A percentile compares a stretch with the other conserved stretches of the same genome.
Evolutionary conservation across 2,113 vertebrate genomes (phyloP).

Genomic region (Mandrillus leucophaeus): DNA sequence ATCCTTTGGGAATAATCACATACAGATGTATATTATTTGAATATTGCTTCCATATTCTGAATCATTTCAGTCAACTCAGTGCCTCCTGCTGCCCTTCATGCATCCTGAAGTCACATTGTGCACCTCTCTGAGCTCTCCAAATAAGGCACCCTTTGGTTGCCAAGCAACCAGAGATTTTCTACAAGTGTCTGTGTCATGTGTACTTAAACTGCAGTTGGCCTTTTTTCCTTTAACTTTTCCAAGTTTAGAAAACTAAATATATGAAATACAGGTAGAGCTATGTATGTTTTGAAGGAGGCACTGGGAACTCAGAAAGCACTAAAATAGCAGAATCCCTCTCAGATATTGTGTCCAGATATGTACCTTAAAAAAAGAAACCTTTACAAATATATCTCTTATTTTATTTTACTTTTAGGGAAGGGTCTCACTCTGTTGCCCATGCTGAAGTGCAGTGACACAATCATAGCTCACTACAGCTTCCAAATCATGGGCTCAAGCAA

Average conservation of each 20-base stretch:
- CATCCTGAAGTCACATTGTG: constrained; percentile 42
- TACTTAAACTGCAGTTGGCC: constrained; percentile 64
- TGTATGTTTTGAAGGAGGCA: neutral
- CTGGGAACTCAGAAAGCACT: neutral
- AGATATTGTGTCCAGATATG: neutral
- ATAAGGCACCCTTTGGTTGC: constrained; percentile 68
- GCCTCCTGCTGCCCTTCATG: constrained; percentile 56
- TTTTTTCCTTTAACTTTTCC: constrained; percentile 65
- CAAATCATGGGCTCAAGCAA: too few relatives aligned
- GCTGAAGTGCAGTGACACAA: too few relatives aligned
- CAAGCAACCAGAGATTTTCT: constrained; percentile 73
- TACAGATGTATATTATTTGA: constrained; percentile 22
- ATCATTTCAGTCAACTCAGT: neutral
- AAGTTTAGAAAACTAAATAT: constrained; percentile 66
- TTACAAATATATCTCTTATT: neutral
- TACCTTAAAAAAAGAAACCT: neutral
- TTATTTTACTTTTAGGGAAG: too few relatives aligned
- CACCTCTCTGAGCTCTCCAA: constrained; percentile 56
- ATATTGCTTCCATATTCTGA: constrained; percentile 8
- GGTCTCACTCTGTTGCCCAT: too few relatives aligned
- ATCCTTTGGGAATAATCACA: constrained; percentile 33
- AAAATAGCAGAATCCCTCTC: neutral
- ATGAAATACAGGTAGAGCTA: neutral
- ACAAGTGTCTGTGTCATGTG: constrained; percentile 40
- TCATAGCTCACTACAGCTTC: too few relatives aligned